Conservation (phyloP, 2,113 vertebrate species). For the Plecotus auritus region DNA sequence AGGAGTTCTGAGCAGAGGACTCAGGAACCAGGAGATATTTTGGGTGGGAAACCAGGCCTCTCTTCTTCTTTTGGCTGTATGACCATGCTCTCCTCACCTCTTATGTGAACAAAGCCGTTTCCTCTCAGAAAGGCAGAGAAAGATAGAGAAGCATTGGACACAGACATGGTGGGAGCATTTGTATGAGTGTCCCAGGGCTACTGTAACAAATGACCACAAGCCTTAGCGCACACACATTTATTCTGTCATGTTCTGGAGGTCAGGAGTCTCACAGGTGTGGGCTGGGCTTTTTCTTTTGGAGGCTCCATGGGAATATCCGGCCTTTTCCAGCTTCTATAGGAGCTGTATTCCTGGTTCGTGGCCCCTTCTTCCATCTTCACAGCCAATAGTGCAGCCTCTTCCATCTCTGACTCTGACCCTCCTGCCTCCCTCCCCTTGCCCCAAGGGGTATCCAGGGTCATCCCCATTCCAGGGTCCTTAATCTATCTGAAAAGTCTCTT, state of each 20-base stretch:
- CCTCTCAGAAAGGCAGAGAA: background rate
- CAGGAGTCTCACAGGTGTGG: fast-evolving
- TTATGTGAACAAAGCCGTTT: background rate
- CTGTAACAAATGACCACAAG: background rate
- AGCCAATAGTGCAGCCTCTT: background rate
- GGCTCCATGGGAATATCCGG: background rate
- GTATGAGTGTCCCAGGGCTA: background rate
- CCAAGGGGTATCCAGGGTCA: background rate
- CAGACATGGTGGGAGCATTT: background rate
- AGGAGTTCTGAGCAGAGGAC: background rate
- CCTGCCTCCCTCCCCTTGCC: background rate
- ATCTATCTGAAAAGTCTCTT: background rate
- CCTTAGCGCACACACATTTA: fast-evolving
- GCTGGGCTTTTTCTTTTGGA: background rate
- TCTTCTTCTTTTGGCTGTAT: fast-evolving
- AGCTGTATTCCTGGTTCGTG: fast-evolving
- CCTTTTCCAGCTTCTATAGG: background rate
- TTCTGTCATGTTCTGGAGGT: background rate
- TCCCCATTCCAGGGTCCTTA: background rate
- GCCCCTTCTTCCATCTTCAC: background rate
- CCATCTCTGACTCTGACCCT: background rate
- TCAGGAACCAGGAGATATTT: background rate
- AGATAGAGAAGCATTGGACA: fast-evolving
- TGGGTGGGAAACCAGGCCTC: background rate
- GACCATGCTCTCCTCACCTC: background rate